Conservation (phyloP, 2,888 invertebrate species). For the Hypena proboscidalis region DNA sequence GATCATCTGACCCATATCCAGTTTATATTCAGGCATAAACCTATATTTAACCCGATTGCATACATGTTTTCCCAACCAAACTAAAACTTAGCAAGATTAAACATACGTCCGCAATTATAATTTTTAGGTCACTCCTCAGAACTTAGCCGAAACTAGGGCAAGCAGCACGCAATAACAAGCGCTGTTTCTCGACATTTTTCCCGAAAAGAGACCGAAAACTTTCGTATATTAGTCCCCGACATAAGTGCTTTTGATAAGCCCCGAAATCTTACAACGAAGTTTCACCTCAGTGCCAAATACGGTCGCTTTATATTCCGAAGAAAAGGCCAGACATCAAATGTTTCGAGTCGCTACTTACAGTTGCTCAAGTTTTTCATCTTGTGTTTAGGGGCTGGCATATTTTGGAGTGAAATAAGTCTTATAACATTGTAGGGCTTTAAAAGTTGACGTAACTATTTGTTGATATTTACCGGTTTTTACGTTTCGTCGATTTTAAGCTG, state of each 20-base stretch:
- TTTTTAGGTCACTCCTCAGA: constrained; percentile 7
- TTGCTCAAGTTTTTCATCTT: constrained; percentile 29
- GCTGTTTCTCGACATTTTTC: constrained; percentile 14
- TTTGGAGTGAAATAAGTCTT: constrained; percentile 1
- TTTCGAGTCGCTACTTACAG: constrained; percentile 28
- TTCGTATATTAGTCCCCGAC: constrained; percentile 28
- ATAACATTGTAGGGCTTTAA: background rate
- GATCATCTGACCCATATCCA: too few relatives aligned
- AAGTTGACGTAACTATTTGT: background rate
- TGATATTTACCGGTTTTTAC: too few relatives aligned
- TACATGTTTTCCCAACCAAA: too few relatives aligned
- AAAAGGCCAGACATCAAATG: constrained; percentile 40
- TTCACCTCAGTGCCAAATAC: constrained; percentile 28
- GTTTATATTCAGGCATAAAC: too few relatives aligned
- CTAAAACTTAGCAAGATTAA: background rate
- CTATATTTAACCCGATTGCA: too few relatives aligned
- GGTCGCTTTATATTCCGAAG: constrained; percentile 38
- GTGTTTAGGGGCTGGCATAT: constrained; percentile 3
- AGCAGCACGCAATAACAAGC: constrained; percentile 8
- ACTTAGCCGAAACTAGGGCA: constrained; percentile 5
- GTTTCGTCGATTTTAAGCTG: too few relatives aligned
- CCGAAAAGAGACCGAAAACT: constrained; percentile 19
- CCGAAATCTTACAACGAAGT: constrained; percentile 38
- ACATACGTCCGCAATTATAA: constrained; percentile 8
- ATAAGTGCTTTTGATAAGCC: constrained; percentile 43